phyloP scores from a whole-genome alignment of 2,888 invertebrate genomes.

The Tridacna crocea region DNA sequence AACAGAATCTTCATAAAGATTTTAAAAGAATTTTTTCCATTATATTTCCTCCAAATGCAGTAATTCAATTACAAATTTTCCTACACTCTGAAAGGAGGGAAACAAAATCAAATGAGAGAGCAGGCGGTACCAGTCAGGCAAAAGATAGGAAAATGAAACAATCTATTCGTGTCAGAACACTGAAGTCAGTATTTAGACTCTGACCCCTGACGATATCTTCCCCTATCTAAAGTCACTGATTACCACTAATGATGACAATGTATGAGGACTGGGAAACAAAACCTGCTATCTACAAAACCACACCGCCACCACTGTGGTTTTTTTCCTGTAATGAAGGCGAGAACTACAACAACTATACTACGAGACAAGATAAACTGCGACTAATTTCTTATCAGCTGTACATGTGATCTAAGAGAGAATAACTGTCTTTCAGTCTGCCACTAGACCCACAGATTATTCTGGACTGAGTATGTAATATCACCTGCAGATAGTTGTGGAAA shows the following conservation, averaged over 20 bases:
- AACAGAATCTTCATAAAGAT: too few species aligned
- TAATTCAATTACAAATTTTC: too few species aligned
- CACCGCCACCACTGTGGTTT: not conserved
- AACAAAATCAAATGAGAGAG: not conserved
- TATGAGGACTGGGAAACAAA: not conserved
- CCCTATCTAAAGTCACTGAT: constrained; percentile 25
- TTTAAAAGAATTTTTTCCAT: too few species aligned
- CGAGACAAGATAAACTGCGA: constrained; percentile 6
- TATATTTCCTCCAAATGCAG: too few species aligned
- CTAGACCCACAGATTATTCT: too few species aligned
- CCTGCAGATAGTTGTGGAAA: too few species aligned
- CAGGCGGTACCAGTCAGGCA: constrained; percentile 16
- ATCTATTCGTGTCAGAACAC: constrained; percentile 9
- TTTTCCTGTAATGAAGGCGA: not conserved
- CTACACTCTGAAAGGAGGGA: not conserved
- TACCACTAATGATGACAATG: constrained; percentile 1
- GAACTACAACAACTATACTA: not conserved
- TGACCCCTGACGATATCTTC: constrained; percentile 17
- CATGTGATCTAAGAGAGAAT: constrained; percentile 7
- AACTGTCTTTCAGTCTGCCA: too few species aligned
- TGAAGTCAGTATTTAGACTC: constrained; percentile 20
- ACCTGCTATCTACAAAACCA: not conserved
- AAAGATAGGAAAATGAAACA: constrained; percentile 2
- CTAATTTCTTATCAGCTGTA: constrained; percentile 11
- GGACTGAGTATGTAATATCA: too few species aligned